Percentiles rank a stretch among this genome's conserved stretches.
phyloP scores from a whole-genome alignment of 1,140 invertebrate genomes.

The Mesaphorura yosii region DNA sequence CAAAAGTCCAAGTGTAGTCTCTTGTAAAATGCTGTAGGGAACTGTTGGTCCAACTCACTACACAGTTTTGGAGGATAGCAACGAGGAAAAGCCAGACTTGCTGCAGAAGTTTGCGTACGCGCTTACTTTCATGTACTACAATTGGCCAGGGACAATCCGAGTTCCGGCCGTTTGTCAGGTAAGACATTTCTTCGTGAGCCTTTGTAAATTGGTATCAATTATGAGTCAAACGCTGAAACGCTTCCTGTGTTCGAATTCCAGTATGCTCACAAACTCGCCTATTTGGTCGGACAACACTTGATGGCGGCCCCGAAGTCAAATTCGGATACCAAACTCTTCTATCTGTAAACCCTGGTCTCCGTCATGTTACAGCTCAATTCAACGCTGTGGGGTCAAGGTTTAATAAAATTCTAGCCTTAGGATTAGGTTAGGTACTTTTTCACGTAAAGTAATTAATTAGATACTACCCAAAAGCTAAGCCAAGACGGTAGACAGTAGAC shows the following conservation, averaged over 20 bases:
- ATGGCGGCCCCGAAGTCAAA: neutral
- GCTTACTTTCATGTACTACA: conserved; percentile 85
- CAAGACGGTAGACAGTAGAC: too few species aligned
- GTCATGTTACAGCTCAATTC: too few species aligned
- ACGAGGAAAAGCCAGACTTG: conserved; percentile 61
- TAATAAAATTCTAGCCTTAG: too few species aligned
- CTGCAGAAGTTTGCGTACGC: conserved; percentile 77
- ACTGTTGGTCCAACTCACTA: conserved; percentile 80
- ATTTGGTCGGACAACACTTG: conserved; percentile 49
- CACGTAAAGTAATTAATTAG: too few species aligned
- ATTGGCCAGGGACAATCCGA: conserved; percentile 82
- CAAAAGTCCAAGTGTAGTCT: too few species aligned
- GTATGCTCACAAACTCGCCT: conserved; percentile 75
- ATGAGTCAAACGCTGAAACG: too few species aligned
- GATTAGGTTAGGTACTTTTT: too few species aligned
- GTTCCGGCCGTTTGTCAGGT: conserved; percentile 78
- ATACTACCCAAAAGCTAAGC: too few species aligned
- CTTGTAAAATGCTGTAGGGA: conserved; percentile 8
- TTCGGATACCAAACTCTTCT: neutral
- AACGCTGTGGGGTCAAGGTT: too few species aligned
- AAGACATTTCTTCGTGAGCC: too few species aligned
- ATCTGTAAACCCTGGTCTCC: conserved; percentile 7
- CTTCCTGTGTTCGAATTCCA: too few species aligned
- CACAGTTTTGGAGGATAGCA: conserved; percentile 63
- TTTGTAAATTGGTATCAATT: too few species aligned